Evolutionary conservation across 2,888 invertebrate species (phyloP), one percentile per base, ranked within the genome.

Genomic region (Tubulanus polymorphus): DNA sequence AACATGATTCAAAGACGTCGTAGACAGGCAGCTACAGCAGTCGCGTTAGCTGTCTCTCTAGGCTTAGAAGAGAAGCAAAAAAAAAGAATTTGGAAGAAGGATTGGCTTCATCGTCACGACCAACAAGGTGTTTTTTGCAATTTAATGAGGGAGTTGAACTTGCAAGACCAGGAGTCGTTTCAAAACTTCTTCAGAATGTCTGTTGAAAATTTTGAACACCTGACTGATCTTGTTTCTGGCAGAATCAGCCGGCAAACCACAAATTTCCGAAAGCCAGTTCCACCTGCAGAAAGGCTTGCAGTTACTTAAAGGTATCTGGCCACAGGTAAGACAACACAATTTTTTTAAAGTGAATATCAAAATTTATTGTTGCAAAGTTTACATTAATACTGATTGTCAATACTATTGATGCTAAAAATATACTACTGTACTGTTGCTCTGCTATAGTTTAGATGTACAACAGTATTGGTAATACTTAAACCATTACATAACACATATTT

Each of bases 271-370:
- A 28, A 56, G 5, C 25, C 56, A 12, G 56, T 56, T 23, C 48
- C 59, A n/a, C 49, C 56, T n/a, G 32, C 30, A 12, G 56, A 59
- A 28, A 53, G 59, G 48, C 46, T 59, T 15, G 49, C 56, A 15
- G n/a, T 59, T 12, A 56, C 59, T 10, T 32, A 12, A 32, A 32
- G 35, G n/a, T 32, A 12, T n/a, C n/a, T 32, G 35, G 35, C 35
- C 10, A 32, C 35, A 32, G 35, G 35, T 32, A n/a, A 32, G n/a
- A 32, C 10, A 32, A 32, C n/a, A 32, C n/a, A 32, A 32, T 12
- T 32, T 12, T 10, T 12, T 32, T 32, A 12, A 12, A 32, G 10
- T 32, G 10, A n/a, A 32, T 12, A 32, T 32, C 10, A 32, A 32
- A 12, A n/a, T 32, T n/a, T n/a, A n/a, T n/a, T n/a, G n/a, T n/a